phyloP scores from a whole-genome alignment of 1,140 invertebrate genomes.

The Zaprionus camerounensis region DNA sequence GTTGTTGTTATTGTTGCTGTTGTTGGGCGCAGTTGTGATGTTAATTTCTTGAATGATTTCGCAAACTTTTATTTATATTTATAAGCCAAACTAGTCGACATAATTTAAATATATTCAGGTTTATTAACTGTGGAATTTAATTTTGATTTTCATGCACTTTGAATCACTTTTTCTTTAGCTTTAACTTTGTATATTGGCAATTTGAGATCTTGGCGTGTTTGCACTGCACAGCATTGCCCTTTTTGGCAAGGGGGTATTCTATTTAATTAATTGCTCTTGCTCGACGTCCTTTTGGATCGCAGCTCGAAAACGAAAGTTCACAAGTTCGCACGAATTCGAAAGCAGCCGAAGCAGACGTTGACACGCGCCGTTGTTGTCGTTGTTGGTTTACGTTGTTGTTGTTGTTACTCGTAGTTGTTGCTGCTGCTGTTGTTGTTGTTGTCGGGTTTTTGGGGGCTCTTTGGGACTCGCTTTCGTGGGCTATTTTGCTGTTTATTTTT shows the following conservation, averaged over 20 bases:
- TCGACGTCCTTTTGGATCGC: slow-evolving; percentile 4
- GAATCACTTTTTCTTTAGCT: neutral
- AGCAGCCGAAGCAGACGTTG: slow-evolving; percentile 62
- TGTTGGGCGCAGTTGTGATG: slow-evolving; percentile 20
- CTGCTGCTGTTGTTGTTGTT: slow-evolving; percentile 6
- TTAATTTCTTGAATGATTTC: slow-evolving; percentile 28
- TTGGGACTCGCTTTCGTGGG: slow-evolving; percentile 35
- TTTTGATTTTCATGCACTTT: neutral
- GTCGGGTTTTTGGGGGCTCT: slow-evolving; percentile 33
- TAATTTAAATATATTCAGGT: slow-evolving; percentile 19
- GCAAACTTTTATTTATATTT: slow-evolving; percentile 30
- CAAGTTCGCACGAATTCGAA: slow-evolving; percentile 76
- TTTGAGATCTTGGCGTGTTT: slow-evolving; percentile 11
- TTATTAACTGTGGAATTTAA: slow-evolving; percentile 40
- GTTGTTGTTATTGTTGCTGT: slow-evolving; percentile 15
- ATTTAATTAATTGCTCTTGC: neutral
- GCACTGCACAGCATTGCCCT: slow-evolving; percentile 29
- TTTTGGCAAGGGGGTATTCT: neutral
- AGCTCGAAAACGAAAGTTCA: slow-evolving; percentile 71
- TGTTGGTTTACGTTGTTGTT: slow-evolving; percentile 21
- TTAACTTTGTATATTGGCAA: slow-evolving; percentile 4
- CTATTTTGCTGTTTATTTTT: slow-evolving; percentile 10
- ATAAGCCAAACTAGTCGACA: slow-evolving; percentile 30
- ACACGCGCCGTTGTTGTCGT: slow-evolving; percentile 66
- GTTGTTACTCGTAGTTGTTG: slow-evolving; percentile 29